Evolutionary conservation across 2,888 invertebrate species (phyloP), one percentile per base, ranked within the genome.

Genomic region (Polietes domitor): DNA sequence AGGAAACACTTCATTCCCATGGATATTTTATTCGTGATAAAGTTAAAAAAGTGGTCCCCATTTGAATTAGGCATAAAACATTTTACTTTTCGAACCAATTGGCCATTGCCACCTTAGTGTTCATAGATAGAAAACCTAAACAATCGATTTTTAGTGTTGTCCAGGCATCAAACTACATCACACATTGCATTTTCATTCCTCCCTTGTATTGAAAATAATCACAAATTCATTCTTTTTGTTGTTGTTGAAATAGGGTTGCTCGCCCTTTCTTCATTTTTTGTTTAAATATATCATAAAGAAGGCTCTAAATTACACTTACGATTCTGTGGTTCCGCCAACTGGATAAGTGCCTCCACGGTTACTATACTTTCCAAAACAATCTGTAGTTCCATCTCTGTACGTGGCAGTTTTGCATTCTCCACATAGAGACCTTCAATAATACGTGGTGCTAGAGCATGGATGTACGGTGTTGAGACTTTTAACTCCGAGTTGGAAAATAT

Each of bases 391-490:
- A 93, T 91, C 83, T 96, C 96, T 12, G 93, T 94, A 78, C 93
- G 92, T 10, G 95, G 94, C 86, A 93, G 93, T 85, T 94, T 94
- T 58, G 94, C 93, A 71, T 93, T 92, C 73, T 95, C 95, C 9
- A 94, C 93, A 89, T 96, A 95, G 65, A 97, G 93, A 88, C 94
- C 95, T 90, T 96, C 96, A 43, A 97, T 94, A 75, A 97, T 93
- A 87, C 96, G 93, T 3, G 97, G 96, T 7, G 96, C 96, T 85
- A 97, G 92, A 0, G 96, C 95, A 88, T 96, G 96, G 87, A 98
- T 97, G 89, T 96, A 97, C 0, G 96, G 96, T 5, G 95, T 95
- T 47, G 96, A 94, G 28, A 97, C 94, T 81, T 93, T 93, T 70
- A 94, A 93, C 87, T 96, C 95, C 2, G 94, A 93, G 89, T 96